Base-by-base conservation (phyloP, 1,140 invertebrate species). In the Wasmannia auropunctata region DNA sequence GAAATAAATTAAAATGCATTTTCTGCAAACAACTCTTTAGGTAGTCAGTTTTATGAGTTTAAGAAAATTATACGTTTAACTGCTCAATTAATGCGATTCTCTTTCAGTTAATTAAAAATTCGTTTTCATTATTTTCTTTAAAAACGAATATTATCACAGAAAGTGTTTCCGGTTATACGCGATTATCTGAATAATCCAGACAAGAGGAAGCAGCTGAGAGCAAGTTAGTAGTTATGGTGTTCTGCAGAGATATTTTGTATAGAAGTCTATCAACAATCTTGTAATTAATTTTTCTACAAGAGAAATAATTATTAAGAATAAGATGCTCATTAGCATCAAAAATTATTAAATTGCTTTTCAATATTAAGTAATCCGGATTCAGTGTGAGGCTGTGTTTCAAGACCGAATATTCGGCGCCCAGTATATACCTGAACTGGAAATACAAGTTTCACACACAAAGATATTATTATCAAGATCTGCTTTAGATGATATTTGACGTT, bases 201-300 rank as follows among this genome's bases (percentile, higher is more conserved):
- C n/a, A 37, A 67, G n/a, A 25, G 28, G 5, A 49, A 67, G 10
- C 43, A 69, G 16, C 8, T 11, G 28, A 63, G n/a, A n/a, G n/a
- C n/a, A 51, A 16, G 5, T 2, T 65, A 28, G 54, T 65, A 34
- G 16, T 49, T 46, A 63, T 46, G 28, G n/a, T 37, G 10, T 7
- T 37, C 16, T 11, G 19, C 7, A 62, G 6, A 22, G 40, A 46
- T n/a, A n/a, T 31, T 74, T 74, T 54, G 22, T 31, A n/a, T 49
- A 63, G 16, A 69, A 54, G n/a, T 40, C 46, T 25, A 34, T 25
- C 34, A n/a, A 28, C 40, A 46, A 16, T 1, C 6, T 80, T 54
- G 22, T n/a, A n/a, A 70, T 31, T 70, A 11, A 37, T 22, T 37
- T 80, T 69, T 46, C n/a, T n/a, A n/a, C n/a, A n/a, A n/a, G n/a